phyloP scores from a whole-genome alignment of 2,113 vertebrate genomes.

The Engraulis encrasicolus region DNA sequence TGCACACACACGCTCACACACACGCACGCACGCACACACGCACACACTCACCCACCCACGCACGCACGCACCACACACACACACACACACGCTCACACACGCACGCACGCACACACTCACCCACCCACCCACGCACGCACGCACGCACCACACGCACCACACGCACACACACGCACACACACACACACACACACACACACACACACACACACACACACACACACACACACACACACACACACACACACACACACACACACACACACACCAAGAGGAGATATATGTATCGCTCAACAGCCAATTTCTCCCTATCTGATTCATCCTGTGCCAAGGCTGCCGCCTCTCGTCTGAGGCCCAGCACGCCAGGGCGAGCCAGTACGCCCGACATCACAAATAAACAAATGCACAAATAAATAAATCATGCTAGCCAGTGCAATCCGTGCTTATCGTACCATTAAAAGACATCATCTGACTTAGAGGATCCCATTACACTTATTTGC shows the following conservation, averaged over 20 bases:
- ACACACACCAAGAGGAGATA: not conserved
- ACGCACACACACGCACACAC: not conserved
- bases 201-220: not conserved
- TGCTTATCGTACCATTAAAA: slow-evolving; percentile 47
- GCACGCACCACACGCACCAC: too few relatives aligned
- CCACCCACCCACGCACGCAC: too few relatives aligned
- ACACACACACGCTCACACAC: too few relatives aligned
- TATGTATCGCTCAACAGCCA: slow-evolving; percentile 17
- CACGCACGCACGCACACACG: too few relatives aligned
- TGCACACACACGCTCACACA: too few relatives aligned
- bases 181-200: not conserved
- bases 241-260: not conserved
- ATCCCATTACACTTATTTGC: slow-evolving; percentile 52
- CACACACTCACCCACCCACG: too few relatives aligned
- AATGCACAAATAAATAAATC: slow-evolving; percentile 36
- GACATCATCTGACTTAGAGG: slow-evolving; percentile 31
- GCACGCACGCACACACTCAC: too few relatives aligned
- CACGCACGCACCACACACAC: too few relatives aligned
- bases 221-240: not conserved
- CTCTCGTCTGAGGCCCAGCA: too few relatives aligned
- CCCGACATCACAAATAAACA: slow-evolving; percentile 12
- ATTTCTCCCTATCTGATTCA: slow-evolving; percentile 41
- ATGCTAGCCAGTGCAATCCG: slow-evolving; percentile 15
- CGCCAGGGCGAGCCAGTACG: too few relatives aligned
- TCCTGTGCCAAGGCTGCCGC: not conserved